Percentiles rank a stretch among this genome's conserved stretches.
Conservation (phyloP, 2,797 vertebrate genomes). For the Darevskia mixta region DNA sequence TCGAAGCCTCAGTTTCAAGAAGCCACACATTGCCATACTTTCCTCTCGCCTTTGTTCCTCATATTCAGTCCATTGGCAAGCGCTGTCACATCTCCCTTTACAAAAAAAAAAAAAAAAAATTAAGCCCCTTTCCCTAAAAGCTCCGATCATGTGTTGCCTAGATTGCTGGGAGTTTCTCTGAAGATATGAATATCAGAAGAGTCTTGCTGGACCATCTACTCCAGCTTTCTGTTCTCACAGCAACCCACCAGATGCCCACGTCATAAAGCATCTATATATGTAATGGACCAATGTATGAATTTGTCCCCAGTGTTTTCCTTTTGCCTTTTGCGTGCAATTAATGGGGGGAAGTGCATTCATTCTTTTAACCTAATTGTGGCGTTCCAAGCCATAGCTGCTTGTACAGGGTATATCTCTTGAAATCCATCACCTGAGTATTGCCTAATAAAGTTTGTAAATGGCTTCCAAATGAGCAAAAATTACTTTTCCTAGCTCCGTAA, state of each 20-base stretch:
- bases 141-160: too few relatives aligned
- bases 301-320: slow-evolving; percentile 5
- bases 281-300: background rate
- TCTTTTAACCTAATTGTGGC: slow-evolving; percentile 16
- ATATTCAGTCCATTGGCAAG: too few relatives aligned
- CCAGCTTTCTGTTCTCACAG: background rate
- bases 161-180: too few relatives aligned
- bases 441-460: slow-evolving; percentile 32
- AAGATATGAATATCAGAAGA: background rate
- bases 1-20: too few relatives aligned
- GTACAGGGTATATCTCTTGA: slow-evolving; percentile 20
- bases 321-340: slow-evolving; percentile 1
- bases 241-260: background rate
- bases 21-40: too few relatives aligned
- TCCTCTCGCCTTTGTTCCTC: too few relatives aligned
- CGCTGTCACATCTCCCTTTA: too few relatives aligned
- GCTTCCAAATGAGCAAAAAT: slow-evolving; percentile 31
- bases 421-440: slow-evolving; percentile 33
- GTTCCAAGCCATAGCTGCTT: background rate
- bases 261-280: background rate
- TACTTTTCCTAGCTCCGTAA: slow-evolving; percentile 14
- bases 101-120: too few relatives aligned
- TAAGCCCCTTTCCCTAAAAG: too few relatives aligned
- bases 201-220: background rate
- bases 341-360: background rate